Base-by-base conservation (phyloP, 2,888 invertebrate species). In the Blastobasis adustella region DNA sequence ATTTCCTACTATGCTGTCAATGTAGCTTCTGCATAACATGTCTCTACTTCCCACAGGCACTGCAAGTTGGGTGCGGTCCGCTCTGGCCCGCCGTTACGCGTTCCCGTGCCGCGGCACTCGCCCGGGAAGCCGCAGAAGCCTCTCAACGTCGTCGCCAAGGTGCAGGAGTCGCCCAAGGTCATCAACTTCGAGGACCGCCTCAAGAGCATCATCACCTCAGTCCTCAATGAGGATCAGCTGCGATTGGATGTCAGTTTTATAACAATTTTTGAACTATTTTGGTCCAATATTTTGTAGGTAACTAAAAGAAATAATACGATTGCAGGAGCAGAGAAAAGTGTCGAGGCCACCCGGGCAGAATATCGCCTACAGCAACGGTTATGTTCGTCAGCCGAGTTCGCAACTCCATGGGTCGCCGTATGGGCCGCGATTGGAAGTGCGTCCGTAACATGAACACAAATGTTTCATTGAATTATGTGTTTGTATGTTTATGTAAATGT, bases 111-210 rank as follows among this genome's bases (percentile, higher is more conserved):
- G 52, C 69, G 77, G 23, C 82, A 74, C 53, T 79, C 81, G 47
- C 82, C 82, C 47, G 72, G 71, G 58, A 80, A 81, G 55, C 65
- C 67, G 44, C 89, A 89, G 67, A 88, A 86, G 62, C 67, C 84
- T 10, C 73, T 86, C 60, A 85, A 71, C 82, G 82, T 87, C 37
- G 81, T 87, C 55, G 62, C 76, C 61, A 89, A 91, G 67, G 89
- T 90, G 49, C 93, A 93, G 68, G 95, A 95, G 76, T 93, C 96
- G n/a, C 95, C 95, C 1, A 92, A 94, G 69, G 92, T 94, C 56
- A 94, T 95, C 51, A 96, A 96, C 78, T 96, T 96, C 76, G 96
- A 97, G 78, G 96, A 97, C 79, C 90, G 97, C 37, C 89, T 96
- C 45, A 95, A 96, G 82, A 95, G 94, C 71, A 95, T 96, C 55